A percentile compares a stretch with the other conserved stretches of the same genome.
Evolutionary conservation across 1,140 invertebrate genomes (phyloP).

Genomic region (Cherax destructor): DNA sequence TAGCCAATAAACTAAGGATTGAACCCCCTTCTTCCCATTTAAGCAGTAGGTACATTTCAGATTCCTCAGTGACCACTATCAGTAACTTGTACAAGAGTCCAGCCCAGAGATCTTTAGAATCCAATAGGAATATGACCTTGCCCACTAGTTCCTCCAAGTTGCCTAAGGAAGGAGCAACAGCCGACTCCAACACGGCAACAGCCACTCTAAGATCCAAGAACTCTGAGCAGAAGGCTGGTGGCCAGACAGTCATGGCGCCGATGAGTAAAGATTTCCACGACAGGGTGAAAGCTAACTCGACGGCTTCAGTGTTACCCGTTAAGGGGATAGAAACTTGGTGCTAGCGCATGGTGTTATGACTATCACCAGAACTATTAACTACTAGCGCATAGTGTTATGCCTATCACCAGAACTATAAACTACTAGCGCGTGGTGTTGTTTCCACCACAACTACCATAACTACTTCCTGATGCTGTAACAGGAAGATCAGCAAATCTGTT

Average conservation of each 20-base stretch:
- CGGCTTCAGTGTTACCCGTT: neutral
- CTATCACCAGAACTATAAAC: neutral
- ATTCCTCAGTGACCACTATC: slow-evolving; percentile 24
- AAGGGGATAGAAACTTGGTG: slow-evolving; percentile 50
- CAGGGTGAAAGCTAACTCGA: neutral
- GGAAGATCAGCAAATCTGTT: too few relatives aligned
- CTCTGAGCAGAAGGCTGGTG: neutral
- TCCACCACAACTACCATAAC: too few relatives aligned
- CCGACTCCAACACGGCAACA: neutral
- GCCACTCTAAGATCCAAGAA: neutral
- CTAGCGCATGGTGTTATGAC: neutral
- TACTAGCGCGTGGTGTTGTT: neutral
- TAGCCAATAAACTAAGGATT: neutral
- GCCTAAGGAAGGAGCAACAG: neutral
- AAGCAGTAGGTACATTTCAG: slow-evolving; percentile 10
- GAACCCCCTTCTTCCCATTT: neutral
- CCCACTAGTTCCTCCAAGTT: neutral
- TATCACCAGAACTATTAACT: neutral
- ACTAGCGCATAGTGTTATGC: too few relatives aligned
- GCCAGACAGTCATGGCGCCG: neutral
- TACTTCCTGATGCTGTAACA: too few relatives aligned
- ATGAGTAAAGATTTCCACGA: slow-evolving; percentile 15
- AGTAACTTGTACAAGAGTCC: slow-evolving; percentile 39
- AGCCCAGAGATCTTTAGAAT: slow-evolving; percentile 11
- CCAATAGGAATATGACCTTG: neutral